Evolutionary conservation across 2,113 vertebrate species (phyloP).

Genomic region (Orthochromis indermauri): DNA sequence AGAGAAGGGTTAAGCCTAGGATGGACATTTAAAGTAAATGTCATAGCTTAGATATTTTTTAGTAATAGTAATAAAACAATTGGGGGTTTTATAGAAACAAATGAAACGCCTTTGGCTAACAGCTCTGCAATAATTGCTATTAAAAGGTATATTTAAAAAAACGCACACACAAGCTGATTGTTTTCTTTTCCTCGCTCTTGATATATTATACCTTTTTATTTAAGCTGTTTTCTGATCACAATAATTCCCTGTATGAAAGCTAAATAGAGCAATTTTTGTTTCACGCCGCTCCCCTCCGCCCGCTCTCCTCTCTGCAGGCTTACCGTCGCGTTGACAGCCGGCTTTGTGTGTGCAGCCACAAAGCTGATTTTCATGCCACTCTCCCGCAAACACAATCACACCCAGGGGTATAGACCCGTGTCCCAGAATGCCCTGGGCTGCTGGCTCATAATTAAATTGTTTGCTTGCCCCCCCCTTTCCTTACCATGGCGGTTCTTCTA

Average conservation of each 20-base stretch:
- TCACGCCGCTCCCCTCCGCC: background rate
- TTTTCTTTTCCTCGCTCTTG: background rate
- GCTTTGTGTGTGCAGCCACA: slow-evolving; percentile 29
- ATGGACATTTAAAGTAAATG: background rate
- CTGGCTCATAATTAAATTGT: slow-evolving; percentile 77
- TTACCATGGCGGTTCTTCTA: slow-evolving; percentile 53
- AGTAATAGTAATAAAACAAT: background rate
- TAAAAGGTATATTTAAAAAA: background rate
- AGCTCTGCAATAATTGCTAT: background rate
- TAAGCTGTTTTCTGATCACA: background rate
- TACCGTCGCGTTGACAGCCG: background rate
- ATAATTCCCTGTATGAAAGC: background rate
- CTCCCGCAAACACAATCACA: slow-evolving; percentile 20
- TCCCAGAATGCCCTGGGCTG: slow-evolving; percentile 65
- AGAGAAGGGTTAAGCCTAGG: background rate
- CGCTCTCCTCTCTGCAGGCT: background rate
- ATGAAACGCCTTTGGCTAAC: background rate
- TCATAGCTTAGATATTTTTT: background rate
- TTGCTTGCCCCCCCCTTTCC: slow-evolving; percentile 24
- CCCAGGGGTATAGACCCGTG: slow-evolving; percentile 58
- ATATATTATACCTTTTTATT: background rate
- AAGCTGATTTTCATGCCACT: slow-evolving; percentile 38
- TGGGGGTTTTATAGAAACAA: background rate
- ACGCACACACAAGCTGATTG: background rate
- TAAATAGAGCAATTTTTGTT: background rate